Evolutionary conservation across 2,113 vertebrate genomes (phyloP), one percentile per base, ranked within the genome.

Genomic region (Otolemur garnettii): DNA sequence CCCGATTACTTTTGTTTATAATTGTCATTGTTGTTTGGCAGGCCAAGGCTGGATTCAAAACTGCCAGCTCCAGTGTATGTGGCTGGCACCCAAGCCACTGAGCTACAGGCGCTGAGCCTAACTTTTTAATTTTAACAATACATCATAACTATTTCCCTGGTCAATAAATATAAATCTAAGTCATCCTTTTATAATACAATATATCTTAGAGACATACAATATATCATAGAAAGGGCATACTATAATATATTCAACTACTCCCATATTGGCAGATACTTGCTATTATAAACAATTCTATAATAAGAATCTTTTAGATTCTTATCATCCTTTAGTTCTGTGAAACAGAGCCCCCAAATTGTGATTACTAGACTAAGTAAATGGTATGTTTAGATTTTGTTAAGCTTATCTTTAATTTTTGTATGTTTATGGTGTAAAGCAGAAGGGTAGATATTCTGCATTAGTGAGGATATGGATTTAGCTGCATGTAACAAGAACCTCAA

Each of bases 101-200:
- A 50, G 45, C 45, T 50, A 50, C 45, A 50, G 45, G 45, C 45
- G 45, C 45, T 7, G 8, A 50, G 45, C 45, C 45, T 50, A 79
- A 79, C 50, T 45, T 64, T 83, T 71, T 75, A 42, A 75, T 38
- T 93, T 93, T 68, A 93, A 68, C n/a, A 87, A 72, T 30, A n/a
- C 15, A 24, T 87, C 13, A 26, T 66, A 53, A 81, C 50, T 79
- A 50, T 83, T 93, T 91, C 84, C n/a, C 50, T 62, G 30, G 33
- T 62, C 60, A 80, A 74, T 66, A 74, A 79, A 75, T 85, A 50
- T 68, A 30, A 62, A 68, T 62, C n/a, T 30, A 62, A 75, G 42
- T 80, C 38, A 75, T 45, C 35, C 35, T 57, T 91, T 93, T 72
- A 45, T 7, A 60, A 30, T 83, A 38, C 6, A 66, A 33, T 50